Conservation (phyloP, 2,113 vertebrate genomes). For the Lanius collurio region DNA sequence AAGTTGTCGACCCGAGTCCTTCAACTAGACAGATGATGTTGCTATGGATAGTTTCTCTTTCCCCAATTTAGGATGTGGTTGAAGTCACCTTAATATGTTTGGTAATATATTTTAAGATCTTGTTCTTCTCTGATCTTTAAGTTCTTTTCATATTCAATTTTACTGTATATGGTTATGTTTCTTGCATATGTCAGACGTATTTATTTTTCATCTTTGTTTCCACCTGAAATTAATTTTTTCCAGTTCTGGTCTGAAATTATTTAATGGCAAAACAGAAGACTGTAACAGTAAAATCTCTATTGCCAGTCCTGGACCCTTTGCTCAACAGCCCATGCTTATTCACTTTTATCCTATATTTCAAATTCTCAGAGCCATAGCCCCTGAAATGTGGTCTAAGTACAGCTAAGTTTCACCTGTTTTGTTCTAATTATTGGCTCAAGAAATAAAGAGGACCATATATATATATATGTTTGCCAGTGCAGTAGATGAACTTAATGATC, state of each 20-base stretch:
- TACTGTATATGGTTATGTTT: neutral
- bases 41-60: neutral
- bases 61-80: neutral
- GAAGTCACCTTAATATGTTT: neutral
- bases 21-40: neutral
- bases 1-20: fast-evolving
- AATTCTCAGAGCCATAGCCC: neutral
- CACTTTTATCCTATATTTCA: neutral
- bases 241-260: neutral
- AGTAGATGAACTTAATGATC: neutral
- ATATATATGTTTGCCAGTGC: neutral
- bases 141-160: neutral
- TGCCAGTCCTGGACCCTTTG: neutral
- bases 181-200: neutral
- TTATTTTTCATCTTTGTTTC: neutral
- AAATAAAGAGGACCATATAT: neutral
- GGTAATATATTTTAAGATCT: neutral
- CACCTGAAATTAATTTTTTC: neutral
- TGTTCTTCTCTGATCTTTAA: neutral
- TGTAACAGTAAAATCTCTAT: neutral
- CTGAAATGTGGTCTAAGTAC: neutral
- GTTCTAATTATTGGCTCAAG: neutral
- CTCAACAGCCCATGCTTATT: neutral
- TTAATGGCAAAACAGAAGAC: neutral
- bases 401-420: neutral